Conservation (phyloP, 2,797 vertebrate species). For the Thalassophryne amazonica region DNA sequence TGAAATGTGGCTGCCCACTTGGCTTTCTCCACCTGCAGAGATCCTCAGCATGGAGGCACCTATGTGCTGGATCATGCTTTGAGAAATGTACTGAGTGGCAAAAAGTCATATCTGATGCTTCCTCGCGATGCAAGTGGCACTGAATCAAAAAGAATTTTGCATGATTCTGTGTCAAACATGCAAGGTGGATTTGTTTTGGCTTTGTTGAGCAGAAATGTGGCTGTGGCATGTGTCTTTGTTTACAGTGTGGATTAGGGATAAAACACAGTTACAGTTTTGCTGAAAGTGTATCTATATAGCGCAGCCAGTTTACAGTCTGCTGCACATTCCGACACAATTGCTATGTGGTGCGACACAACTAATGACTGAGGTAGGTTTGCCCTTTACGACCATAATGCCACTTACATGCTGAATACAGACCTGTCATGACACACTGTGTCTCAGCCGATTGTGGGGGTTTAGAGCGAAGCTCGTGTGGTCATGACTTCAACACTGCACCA, state of each 20-base stretch:
- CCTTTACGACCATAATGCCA: slow-evolving; percentile 3
- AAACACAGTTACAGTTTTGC: not conserved
- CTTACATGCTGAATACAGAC: not conserved
- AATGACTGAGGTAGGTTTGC: slow-evolving; percentile 4
- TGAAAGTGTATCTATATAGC: slow-evolving; percentile 1
- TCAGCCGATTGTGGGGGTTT: slow-evolving; percentile 7
- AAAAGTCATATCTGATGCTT: too few species aligned
- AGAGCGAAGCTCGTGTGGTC: slow-evolving; percentile 37
- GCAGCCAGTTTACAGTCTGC: not conserved
- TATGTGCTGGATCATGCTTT: too few species aligned
- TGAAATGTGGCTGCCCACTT: too few species aligned
- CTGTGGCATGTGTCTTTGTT: too few species aligned
- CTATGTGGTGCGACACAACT: not conserved
- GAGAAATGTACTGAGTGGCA: too few species aligned
- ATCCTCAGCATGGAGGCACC: too few species aligned
- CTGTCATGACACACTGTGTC: slow-evolving; percentile 9
- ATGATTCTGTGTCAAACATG: too few species aligned
- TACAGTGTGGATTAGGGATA: not conserved
- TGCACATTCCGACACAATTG: not conserved
- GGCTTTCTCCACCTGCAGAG: too few species aligned
- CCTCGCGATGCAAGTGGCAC: too few species aligned
- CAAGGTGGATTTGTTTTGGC: too few species aligned
- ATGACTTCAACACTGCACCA: slow-evolving; percentile 48
- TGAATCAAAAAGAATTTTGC: too few species aligned
- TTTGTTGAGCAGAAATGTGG: too few species aligned